Evolutionary conservation across 2,888 invertebrate species (phyloP), one percentile per base, ranked within the genome.

Genomic region (Andricus curvator): DNA sequence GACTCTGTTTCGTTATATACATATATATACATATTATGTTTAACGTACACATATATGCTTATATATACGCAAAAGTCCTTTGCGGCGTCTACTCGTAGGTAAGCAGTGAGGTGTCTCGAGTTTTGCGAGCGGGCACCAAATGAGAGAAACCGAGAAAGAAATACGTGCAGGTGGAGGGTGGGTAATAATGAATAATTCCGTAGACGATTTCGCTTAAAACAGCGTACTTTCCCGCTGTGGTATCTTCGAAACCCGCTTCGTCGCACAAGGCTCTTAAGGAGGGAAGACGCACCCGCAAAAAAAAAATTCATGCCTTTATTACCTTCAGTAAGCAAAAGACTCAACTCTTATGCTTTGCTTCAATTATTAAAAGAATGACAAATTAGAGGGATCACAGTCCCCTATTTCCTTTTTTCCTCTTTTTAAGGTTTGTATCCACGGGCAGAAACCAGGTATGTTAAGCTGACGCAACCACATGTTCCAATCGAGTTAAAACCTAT

Each of bases 121-220:
- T 68, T 68, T 68, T 68, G 68, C 44, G 13, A 37, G 15, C 37
- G 4, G 8, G 13, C 22, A 68, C 70, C 70, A 70, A 76, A 33
- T n/a, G 17, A n/a, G 29, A 44, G 78, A 76, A 66, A 44, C 41
- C 15, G 37, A 77, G 48, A 33, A 77, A 80, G 60, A 66, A 65
- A 82, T 64, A 62, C 22, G 62, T 29, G 13, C 64, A 76, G 62
- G 60, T 77, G 15, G 41, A n/a, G 68, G 68, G 15, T 56, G 79
- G 64, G 82, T 86, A 86, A 89, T 89, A 90, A 91, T 91, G 90
- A 91, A 91, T 91, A 91, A 91, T 91, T 91, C 88, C 85, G 84
- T 86, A 85, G 87, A 87, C 85, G 86, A 86, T 86, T 86, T 86
- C 86, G 88, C 86, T 90, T 89, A 85, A 87, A 87, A 86, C 82